Conservation (phyloP, 2,113 vertebrate genomes). For the Centrocercus urophasianus region DNA sequence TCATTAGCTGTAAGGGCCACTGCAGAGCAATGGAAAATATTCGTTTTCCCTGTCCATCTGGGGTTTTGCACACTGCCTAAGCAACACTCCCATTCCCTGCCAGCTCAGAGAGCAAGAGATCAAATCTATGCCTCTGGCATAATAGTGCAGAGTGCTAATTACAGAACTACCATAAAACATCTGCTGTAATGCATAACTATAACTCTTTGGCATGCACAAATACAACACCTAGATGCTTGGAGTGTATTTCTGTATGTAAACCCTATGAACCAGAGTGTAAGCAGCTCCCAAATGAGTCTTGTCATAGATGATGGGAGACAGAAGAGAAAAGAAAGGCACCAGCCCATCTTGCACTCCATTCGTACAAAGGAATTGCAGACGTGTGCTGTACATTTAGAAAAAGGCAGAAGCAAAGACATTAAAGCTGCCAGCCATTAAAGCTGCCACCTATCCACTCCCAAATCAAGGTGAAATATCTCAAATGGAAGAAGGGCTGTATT, state of each 20-base stretch:
- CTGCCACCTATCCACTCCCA: background rate
- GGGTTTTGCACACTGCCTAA: slow-evolving; percentile 32
- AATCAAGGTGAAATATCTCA: background rate
- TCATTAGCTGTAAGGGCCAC: slow-evolving; percentile 12
- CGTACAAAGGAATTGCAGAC: accelerated
- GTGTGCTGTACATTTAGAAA: background rate
- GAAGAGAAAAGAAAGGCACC: background rate
- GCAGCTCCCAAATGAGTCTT: accelerated
- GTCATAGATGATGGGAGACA: background rate
- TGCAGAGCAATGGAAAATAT: slow-evolving; percentile 38
- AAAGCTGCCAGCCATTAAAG: background rate
- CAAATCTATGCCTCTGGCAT: slow-evolving; percentile 48
- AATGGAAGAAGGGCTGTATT: background rate
- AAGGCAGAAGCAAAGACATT: background rate
- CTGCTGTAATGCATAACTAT: slow-evolving; percentile 52
- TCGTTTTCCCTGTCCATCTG: slow-evolving; percentile 31
- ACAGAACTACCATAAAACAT: slow-evolving; percentile 58
- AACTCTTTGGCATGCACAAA: slow-evolving; percentile 36
- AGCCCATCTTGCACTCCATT: accelerated
- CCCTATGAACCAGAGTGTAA: background rate
- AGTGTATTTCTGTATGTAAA: background rate
- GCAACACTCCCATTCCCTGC: slow-evolving; percentile 36
- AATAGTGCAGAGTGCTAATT: slow-evolving; percentile 46
- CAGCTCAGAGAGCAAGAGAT: slow-evolving; percentile 61
- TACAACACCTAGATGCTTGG: slow-evolving; percentile 18